Conservation (phyloP, 2,888 invertebrate species). For the Drosophila kokeensis region DNA sequence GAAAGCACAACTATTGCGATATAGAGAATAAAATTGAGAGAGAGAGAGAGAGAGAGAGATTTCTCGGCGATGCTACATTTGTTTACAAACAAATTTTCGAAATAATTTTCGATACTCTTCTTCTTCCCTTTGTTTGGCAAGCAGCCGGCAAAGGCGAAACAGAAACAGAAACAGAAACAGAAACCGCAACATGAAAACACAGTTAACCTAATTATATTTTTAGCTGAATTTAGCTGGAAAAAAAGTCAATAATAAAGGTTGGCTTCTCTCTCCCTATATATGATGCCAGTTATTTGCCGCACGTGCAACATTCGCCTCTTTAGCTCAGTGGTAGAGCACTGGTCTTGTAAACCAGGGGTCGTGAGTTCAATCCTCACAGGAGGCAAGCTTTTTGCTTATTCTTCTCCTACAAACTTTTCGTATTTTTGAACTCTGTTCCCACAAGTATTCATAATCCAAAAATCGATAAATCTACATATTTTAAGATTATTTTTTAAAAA, state of each 20-base stretch:
- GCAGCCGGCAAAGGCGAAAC: conserved; percentile 16
- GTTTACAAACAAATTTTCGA: conserved; percentile 66
- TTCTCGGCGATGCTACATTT: conserved; percentile 31
- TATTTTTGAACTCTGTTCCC: not conserved
- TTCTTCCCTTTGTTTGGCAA: not conserved
- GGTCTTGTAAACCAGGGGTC: conserved; percentile 96
- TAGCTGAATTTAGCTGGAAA: conserved; percentile 29
- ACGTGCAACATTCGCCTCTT: conserved; percentile 76
- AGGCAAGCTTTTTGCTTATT: conserved; percentile 84
- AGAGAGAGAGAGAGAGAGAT: not conserved
- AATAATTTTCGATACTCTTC: conserved; percentile 1
- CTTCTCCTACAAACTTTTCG: not conserved
- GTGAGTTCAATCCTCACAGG: conserved; percentile 96
- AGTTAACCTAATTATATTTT: conserved; percentile 38
- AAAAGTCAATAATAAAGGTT: conserved; percentile 31
- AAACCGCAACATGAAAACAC: conserved; percentile 30
- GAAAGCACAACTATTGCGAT: conserved; percentile 8
- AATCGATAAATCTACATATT: not conserved
- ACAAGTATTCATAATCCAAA: not conserved
- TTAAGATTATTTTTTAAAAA: not conserved
- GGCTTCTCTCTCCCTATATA: conserved; percentile 11
- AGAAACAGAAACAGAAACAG: not conserved
- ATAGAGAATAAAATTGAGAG: not conserved
- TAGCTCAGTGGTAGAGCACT: conserved; percentile 96
- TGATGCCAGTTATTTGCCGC: conserved; percentile 47